Conservation (phyloP, 2,113 vertebrate species). For the Hipposideros armiger region DNA sequence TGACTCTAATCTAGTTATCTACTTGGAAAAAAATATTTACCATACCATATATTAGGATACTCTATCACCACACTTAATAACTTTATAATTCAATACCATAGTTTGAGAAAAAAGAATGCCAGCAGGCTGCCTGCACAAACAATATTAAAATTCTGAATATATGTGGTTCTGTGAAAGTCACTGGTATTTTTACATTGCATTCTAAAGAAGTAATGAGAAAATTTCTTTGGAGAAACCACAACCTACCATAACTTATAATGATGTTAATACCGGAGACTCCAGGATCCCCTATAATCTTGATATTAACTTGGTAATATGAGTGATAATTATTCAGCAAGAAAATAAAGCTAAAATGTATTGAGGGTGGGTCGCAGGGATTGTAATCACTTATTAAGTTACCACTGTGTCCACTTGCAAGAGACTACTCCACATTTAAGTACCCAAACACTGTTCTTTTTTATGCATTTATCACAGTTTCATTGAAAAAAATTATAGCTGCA, state of each 20-base stretch:
- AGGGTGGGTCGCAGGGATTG: neutral
- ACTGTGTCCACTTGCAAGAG: conserved; percentile 24
- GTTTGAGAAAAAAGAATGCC: conserved; percentile 23
- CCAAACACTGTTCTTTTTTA: conserved; percentile 42
- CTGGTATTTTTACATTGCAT: neutral
- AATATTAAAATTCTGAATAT: conserved; percentile 13
- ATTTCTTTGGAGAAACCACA: neutral
- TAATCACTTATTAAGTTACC: conserved; percentile 16
- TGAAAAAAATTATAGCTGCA: conserved; percentile 34
- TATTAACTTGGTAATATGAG: conserved; percentile 1
- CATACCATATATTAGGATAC: neutral
- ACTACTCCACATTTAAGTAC: conserved; percentile 53
- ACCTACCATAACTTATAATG: neutral
- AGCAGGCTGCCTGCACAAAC: neutral
- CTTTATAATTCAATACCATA: neutral
- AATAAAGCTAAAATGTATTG: conserved; percentile 55
- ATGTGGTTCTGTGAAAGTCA: neutral
- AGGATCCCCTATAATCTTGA: neutral
- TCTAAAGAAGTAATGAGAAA: conserved; percentile 37
- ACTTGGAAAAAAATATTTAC: neutral
- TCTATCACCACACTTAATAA: neutral
- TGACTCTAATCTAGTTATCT: neutral
- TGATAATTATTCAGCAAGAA: conserved; percentile 29
- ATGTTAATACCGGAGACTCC: neutral
- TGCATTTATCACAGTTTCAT: neutral